These are phyloP conservation scores for Ceratina japonica DNA, from an alignment of 1,140 invertebrate species.

Conservation along the genomic window DNA sequence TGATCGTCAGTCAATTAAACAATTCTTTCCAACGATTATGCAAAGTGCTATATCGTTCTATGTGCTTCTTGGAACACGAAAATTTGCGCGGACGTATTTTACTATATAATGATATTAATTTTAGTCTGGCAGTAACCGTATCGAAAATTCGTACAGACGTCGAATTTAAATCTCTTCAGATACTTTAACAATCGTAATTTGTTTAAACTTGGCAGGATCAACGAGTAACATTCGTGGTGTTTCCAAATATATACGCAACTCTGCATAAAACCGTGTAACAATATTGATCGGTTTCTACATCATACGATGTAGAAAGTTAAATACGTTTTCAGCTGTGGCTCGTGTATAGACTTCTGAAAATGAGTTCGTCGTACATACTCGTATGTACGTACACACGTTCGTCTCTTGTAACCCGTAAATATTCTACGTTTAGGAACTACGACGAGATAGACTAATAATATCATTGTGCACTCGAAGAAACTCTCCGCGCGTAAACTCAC, in stretches of 20 bases:
- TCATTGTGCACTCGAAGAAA: constrained; percentile 56
- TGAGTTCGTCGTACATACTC: constrained; percentile 29
- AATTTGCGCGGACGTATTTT: neutral
- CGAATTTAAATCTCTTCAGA: neutral
- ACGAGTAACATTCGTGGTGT: constrained; percentile 3
- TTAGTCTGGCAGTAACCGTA: constrained; percentile 13
- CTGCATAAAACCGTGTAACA: neutral
- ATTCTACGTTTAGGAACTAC: constrained; percentile 59
- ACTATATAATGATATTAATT: constrained; percentile 4
- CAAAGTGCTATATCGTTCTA: neutral
- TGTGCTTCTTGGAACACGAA: neutral
- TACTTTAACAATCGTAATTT: constrained; percentile 6
- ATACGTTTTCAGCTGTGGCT: neutral
- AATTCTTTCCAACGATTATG: neutral
- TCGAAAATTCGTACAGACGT: neutral
- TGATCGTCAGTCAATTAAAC: neutral
- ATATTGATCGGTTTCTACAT: constrained; percentile 17
- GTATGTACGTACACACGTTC: too few species aligned
- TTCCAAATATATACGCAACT: constrained; percentile 14
- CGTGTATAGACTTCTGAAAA: constrained; percentile 1
- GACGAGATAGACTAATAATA: constrained; percentile 51
- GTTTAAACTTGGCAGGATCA: constrained; percentile 31
- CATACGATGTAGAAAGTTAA: neutral
- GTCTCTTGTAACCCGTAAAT: constrained; percentile 38
- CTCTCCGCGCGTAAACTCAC: constrained; percentile 20